A percentile compares a stretch with the other conserved stretches of the same genome.
Evolutionary conservation across 1,140 invertebrate genomes (phyloP).

Genomic region (Agrilus planipennis): DNA sequence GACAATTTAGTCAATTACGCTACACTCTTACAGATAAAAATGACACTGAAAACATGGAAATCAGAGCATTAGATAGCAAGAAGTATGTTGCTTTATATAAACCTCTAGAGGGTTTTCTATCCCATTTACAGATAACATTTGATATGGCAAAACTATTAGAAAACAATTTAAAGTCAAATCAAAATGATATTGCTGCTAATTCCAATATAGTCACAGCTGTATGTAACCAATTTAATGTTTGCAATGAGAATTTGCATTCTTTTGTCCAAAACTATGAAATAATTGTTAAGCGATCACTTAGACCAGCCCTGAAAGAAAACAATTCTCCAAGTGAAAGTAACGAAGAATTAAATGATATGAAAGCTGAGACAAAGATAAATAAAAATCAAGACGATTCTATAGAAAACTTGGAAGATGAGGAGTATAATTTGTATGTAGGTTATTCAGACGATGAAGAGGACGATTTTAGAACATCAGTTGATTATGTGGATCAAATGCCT

Average conservation of each 20-base stretch:
- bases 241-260: too few species aligned
- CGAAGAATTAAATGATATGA: background rate
- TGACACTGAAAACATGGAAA: background rate
- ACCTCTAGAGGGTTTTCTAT: background rate
- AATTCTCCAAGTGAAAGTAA: too few species aligned
- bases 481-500: background rate
- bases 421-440: constrained; percentile 5
- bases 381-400: background rate
- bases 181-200: too few species aligned
- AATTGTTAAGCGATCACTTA: too few species aligned
- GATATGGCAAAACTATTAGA: background rate
- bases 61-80: background rate
- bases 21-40: background rate
- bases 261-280: too few species aligned
- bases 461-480: background rate
- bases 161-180: too few species aligned
- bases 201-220: too few species aligned
- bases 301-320: too few species aligned
- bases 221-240: too few species aligned
- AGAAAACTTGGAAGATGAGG: background rate
- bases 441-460: background rate
- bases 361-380: background rate
- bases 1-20: background rate
- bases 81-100: background rate
- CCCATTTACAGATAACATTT: background rate